Percentiles rank a stretch among this genome's conserved stretches.
Evolutionary conservation across 2,113 vertebrate genomes (phyloP).

Genomic region (Myotis lucifugus): DNA sequence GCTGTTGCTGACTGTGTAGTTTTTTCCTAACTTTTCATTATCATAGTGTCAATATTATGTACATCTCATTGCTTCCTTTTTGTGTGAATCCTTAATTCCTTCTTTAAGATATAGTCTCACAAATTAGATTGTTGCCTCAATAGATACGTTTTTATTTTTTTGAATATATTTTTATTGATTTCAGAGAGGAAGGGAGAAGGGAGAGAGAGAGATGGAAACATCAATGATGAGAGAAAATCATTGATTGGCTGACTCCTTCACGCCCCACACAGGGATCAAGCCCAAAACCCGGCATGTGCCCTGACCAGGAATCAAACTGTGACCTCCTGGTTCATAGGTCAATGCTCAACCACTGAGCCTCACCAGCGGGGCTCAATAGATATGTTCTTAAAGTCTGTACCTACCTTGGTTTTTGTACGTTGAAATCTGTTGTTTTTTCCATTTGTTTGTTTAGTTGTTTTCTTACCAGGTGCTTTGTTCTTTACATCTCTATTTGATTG

Average conservation of each 20-base stretch:
- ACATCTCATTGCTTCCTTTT: neutral
- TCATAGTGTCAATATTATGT: neutral
- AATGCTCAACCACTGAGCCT: too few relatives aligned
- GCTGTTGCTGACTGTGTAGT: neutral
- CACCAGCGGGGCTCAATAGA: neutral
- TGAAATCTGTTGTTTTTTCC: neutral
- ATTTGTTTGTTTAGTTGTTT: neutral
- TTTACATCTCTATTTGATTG: neutral
- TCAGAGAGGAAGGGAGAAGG: too few relatives aligned
- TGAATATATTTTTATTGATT: too few relatives aligned
- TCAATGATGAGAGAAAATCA: too few relatives aligned
- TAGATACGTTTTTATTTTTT: neutral
- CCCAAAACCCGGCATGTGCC: too few relatives aligned
- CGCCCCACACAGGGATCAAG: too few relatives aligned
- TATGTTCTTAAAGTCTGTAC: neutral
- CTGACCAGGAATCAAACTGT: too few relatives aligned
- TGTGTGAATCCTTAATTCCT: neutral
- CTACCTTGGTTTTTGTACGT: neutral
- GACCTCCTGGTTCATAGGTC: too few relatives aligned
- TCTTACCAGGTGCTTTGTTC: neutral
- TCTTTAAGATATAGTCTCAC: neutral
- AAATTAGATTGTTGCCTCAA: neutral
- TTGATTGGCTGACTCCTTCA: too few relatives aligned
- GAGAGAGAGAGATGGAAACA: too few relatives aligned
- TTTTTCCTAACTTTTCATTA: neutral